Percentiles rank a stretch among this genome's conserved stretches.
phyloP scores from a whole-genome alignment of 2,888 invertebrate genomes.

The Alitta virens region DNA sequence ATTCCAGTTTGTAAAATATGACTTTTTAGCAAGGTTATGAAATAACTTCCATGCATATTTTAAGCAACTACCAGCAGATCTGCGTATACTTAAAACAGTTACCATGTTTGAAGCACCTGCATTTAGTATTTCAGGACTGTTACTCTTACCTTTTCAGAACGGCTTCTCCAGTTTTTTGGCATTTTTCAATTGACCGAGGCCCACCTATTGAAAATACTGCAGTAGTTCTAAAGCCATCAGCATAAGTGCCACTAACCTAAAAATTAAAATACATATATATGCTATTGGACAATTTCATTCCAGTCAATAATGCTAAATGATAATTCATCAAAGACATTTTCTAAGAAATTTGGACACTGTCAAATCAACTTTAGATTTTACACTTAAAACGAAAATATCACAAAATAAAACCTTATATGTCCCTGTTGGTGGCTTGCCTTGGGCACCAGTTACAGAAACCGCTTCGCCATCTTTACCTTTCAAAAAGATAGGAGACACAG shows the following conservation, averaged over 20 bases:
- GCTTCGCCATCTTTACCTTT: conserved; percentile 18
- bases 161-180: conserved; percentile 57
- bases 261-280: too few species aligned
- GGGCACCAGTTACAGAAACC: conserved; percentile 58
- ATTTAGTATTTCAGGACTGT: neutral
- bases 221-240: conserved; percentile 58
- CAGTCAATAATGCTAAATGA: too few species aligned
- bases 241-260: conserved; percentile 58
- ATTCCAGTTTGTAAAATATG: neutral
- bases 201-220: conserved; percentile 58
- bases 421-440: conserved; percentile 56
- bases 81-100: too few species aligned
- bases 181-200: conserved; percentile 56
- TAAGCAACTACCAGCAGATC: too few species aligned
- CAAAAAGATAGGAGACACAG: neutral
- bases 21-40: neutral
- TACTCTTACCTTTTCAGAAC: conserved; percentile 54
- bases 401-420: conserved; percentile 54
- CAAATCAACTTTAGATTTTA: too few species aligned
- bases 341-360: too few species aligned
- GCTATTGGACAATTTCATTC: too few species aligned
- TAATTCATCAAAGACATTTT: too few species aligned
- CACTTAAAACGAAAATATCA: too few species aligned
- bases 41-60: too few species aligned
- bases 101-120: too few species aligned